Conservation (phyloP, 1,140 invertebrate genomes). For the Orius laevigatus region DNA sequence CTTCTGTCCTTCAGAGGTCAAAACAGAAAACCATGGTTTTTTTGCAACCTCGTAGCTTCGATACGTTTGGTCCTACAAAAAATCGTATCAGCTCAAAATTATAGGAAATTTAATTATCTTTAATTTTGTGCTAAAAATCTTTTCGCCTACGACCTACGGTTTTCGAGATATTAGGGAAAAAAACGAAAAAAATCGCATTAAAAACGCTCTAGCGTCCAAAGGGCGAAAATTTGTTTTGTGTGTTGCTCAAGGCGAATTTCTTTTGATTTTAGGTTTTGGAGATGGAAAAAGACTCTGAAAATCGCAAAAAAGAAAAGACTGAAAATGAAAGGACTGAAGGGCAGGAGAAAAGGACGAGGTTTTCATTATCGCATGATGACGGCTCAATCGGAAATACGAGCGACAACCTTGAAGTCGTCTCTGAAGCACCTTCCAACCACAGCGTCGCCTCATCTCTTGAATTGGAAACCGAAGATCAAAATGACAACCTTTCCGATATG, state of each 20-base stretch:
- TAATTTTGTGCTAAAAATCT: too few relatives aligned
- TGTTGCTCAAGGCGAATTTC: constrained; percentile 4
- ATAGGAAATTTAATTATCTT: too few relatives aligned
- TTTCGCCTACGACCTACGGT: too few relatives aligned
- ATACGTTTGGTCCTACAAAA: too few relatives aligned
- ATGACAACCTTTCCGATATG: constrained; percentile 92
- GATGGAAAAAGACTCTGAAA: constrained; percentile 27
- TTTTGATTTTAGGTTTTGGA: constrained; percentile 27
- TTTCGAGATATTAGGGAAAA: too few relatives aligned
- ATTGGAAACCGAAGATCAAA: constrained; percentile 62
- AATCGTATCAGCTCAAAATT: too few relatives aligned
- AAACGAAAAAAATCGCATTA: too few relatives aligned
- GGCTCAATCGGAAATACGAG: constrained; percentile 70
- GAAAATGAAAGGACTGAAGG: constrained; percentile 15
- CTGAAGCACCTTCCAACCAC: constrained; percentile 86
- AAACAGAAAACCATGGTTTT: too few relatives aligned
- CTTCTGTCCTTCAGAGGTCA: too few relatives aligned
- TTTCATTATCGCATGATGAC: constrained; percentile 79
- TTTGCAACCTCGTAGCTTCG: too few relatives aligned
- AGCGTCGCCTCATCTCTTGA: constrained; percentile 85
- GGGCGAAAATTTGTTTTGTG: too few relatives aligned
- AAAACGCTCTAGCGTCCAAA: too few relatives aligned
- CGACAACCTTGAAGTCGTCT: constrained; percentile 86
- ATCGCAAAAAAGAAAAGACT: constrained; percentile 6
- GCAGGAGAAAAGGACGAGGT: constrained; percentile 32